Evolutionary conservation across 2,888 invertebrate species (phyloP).

Genomic region (Noctua fimbriata): DNA sequence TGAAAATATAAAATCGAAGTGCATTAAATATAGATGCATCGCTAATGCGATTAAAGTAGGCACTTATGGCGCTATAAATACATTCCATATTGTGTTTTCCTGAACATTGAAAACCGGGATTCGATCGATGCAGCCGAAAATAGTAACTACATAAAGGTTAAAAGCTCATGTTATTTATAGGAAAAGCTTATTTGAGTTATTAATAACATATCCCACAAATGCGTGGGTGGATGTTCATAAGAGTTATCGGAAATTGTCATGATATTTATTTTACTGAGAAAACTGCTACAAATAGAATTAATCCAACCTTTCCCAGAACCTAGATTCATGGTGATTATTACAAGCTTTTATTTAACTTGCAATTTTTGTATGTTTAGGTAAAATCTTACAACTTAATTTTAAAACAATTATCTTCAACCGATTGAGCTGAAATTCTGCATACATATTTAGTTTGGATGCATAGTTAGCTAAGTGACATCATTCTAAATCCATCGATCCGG

Average conservation of each 20-base stretch:
- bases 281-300: background rate
- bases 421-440: too few relatives aligned
- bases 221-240: background rate
- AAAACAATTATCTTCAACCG: too few relatives aligned
- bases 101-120: background rate
- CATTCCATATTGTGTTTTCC: background rate
- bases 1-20: slow-evolving; percentile 9
- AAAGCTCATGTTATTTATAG: slow-evolving; percentile 7
- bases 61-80: slow-evolving; percentile 1
- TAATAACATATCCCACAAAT: background rate
- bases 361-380: too few relatives aligned
- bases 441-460: too few relatives aligned
- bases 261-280: background rate
- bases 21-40: background rate
- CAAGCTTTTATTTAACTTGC: background rate
- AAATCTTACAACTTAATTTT: too few relatives aligned
- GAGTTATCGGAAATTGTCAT: background rate
- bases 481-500: too few relatives aligned
- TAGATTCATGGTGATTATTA: background rate
- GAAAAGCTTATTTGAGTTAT: background rate
- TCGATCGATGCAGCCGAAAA: background rate
- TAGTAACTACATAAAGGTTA: background rate
- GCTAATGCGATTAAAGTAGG: background rate
- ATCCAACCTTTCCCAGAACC: background rate
- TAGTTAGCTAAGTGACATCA: too few relatives aligned